Evolutionary conservation across 2,888 invertebrate species (phyloP).

Genomic region (Miltochrista miniata): DNA sequence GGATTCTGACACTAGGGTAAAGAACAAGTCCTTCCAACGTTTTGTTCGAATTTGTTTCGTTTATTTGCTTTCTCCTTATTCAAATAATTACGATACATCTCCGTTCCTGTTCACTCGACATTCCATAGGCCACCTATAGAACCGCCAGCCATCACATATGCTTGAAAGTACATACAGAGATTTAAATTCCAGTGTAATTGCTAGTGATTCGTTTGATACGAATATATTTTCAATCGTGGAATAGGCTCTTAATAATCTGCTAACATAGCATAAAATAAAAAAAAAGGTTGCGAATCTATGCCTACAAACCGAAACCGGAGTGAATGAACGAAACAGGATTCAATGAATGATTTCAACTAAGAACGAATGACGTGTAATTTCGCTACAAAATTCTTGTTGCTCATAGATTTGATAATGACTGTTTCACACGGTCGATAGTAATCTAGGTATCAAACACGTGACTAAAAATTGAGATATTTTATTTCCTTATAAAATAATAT

Average conservation of each 20-base stretch:
- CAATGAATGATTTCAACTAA: conserved; percentile 28
- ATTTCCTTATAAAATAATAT: no score
- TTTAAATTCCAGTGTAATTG: background rate
- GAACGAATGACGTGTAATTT: conserved; percentile 27
- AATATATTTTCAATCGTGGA: background rate
- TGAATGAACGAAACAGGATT: conserved; percentile 25
- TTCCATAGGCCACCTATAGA: no score
- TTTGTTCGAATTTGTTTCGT: no score
- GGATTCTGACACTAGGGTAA: no score
- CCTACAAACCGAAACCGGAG: conserved; percentile 21
- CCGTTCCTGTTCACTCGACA: no score
- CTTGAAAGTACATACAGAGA: no score
- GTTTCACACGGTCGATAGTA: conserved; percentile 16
- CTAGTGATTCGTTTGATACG: background rate
- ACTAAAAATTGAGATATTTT: no score
- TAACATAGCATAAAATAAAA: background rate
- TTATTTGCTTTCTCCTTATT: no score
- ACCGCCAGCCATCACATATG: no score
- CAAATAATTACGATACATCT: no score
- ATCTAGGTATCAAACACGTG: conserved; percentile 12
- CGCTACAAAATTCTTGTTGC: conserved; percentile 27
- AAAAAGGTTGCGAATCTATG: background rate
- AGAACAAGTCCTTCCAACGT: no score
- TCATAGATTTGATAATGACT: conserved; percentile 16
- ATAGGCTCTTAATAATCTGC: background rate